Base-by-base conservation (phyloP, 1,140 invertebrate species). In the Eupristina koningsbergeri region DNA sequence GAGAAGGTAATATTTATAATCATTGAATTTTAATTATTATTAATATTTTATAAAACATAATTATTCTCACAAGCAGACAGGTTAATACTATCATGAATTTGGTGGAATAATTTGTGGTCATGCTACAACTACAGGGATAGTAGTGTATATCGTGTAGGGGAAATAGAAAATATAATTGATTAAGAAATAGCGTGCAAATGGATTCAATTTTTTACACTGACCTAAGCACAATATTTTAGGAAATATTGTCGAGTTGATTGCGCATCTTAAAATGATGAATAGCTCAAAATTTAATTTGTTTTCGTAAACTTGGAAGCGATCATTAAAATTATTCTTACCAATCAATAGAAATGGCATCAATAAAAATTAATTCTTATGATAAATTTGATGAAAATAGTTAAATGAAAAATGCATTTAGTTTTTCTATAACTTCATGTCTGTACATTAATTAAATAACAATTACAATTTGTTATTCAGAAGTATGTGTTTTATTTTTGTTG, bases 131-230 rank as follows among this genome's bases (percentile, higher is more conserved):
- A 34, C 31, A 26, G 13, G 58, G 26, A 77, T 83, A 77, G 29
- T 64, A 19, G 13, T 39, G 29, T 26, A 15, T 47, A 58, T 41
- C 74, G 74, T 34, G 41, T 71, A 61, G 81, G 81, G 81, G 47
- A 63, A 39, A 26, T 50, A 53, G 6, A 31, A 31, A 78, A 71
- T 83, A 74, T 80, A 79, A 84, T 84, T 83, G 67, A 84, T 84
- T 79, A 79, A 74, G 53, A 76, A 79, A 79, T 79, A 80, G 74
- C 81, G 81, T 74, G 81, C 63, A 71, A 78, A 83, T 83, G 81
- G 75, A 71, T 83, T 63, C 78, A 83, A 78, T 78, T 83, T 61
- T 83, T 64, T 45, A 76, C 22, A 53, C 81, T 34, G 50, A 64
- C 19, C 76, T 50, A 36, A 80, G 77, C 39, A 58, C 34, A 80